Conservation (phyloP, 2,888 invertebrate species). For the Ashinkailepas kermadecensis region DNA sequence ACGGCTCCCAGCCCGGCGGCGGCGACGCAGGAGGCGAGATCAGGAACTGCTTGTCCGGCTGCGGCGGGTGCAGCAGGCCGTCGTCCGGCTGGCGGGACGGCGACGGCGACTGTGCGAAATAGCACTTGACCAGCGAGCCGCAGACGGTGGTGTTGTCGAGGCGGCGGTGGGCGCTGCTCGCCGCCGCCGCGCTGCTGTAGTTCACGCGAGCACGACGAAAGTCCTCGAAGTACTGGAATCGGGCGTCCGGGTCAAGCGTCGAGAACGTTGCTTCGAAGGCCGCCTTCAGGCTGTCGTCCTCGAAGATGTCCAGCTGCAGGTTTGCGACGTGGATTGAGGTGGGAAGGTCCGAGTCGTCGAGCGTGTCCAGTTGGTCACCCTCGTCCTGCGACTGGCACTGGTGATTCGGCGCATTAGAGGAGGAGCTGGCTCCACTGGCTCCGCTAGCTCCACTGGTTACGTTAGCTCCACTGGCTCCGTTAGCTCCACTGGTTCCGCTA, state of each 20-base stretch:
- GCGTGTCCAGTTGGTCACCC: slow-evolving; percentile 39
- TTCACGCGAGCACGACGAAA: slow-evolving; percentile 91
- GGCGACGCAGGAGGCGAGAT: too few species aligned
- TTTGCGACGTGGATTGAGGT: slow-evolving; percentile 85
- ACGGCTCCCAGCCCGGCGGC: too few species aligned
- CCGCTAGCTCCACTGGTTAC: too few species aligned
- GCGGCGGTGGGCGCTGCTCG: slow-evolving; percentile 81
- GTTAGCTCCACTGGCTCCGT: too few species aligned
- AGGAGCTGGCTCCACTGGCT: too few species aligned
- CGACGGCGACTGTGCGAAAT: slow-evolving; percentile 62
- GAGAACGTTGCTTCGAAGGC: slow-evolving; percentile 74
- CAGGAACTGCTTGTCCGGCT: too few species aligned
- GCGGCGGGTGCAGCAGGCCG: too few species aligned
- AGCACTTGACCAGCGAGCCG: slow-evolving; percentile 78
- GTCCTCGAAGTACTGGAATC: slow-evolving; percentile 92
- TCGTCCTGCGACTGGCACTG: slow-evolving; percentile 26
- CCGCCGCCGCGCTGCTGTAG: slow-evolving; percentile 72
- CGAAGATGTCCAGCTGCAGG: slow-evolving; percentile 70
- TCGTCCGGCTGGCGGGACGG: too few species aligned
- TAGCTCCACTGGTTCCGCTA: too few species aligned
- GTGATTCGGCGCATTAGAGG: too few species aligned
- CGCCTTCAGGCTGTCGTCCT: slow-evolving; percentile 46
- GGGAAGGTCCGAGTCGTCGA: slow-evolving; percentile 68
- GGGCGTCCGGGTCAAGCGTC: slow-evolving; percentile 68
- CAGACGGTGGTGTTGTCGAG: slow-evolving; percentile 77